Percentiles rank a stretch among this genome's conserved stretches.
Evolutionary conservation across 1,140 invertebrate species (phyloP).

Genomic region (Trichonephila clavipes): DNA sequence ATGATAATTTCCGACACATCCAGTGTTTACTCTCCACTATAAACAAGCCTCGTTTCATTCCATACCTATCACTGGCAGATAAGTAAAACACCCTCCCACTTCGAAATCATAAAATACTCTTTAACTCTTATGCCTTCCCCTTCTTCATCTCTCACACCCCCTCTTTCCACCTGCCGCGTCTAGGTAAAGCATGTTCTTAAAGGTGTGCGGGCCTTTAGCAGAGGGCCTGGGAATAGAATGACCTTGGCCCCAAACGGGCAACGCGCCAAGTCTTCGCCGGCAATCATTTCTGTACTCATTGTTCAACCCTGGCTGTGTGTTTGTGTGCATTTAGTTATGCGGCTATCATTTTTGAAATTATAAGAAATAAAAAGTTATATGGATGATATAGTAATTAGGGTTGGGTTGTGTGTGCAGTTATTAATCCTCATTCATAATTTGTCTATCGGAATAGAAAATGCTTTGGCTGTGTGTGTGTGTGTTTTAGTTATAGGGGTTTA

Average conservation of each 20-base stretch:
- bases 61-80: not conserved
- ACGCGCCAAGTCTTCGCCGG: conserved; percentile 22
- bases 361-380: not conserved
- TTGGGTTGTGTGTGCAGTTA: not conserved
- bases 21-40: not conserved
- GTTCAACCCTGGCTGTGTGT: not conserved
- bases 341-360: not conserved
- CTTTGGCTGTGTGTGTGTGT: too few species aligned
- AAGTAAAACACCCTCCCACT: not conserved
- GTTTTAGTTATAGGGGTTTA: too few species aligned
- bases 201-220: conserved; percentile 67
- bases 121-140: not conserved
- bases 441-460: too few species aligned
- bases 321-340: not conserved
- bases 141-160: not conserved
- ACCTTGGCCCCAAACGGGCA: conserved; percentile 65
- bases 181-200: not conserved
- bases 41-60: not conserved
- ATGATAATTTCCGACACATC: not conserved
- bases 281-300: conserved; percentile 44
- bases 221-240: conserved; percentile 59
- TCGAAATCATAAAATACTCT: not conserved
- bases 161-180: conserved; percentile 21
- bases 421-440: too few species aligned
- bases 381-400: not conserved